Base-by-base conservation (phyloP, 2,797 vertebrate genomes). In the Acropternis orthonyx region DNA sequence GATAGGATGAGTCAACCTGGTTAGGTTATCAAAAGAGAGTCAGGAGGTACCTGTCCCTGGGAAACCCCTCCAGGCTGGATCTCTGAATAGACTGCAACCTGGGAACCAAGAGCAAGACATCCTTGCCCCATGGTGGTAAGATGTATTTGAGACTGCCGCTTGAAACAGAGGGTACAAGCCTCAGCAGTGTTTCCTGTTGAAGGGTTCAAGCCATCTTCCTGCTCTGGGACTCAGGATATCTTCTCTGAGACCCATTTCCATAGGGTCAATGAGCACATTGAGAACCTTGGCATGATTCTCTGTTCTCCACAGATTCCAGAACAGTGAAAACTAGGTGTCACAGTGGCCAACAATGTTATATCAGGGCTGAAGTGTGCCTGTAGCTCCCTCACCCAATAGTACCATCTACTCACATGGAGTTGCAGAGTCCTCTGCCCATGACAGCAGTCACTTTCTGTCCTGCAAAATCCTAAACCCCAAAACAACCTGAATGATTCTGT, bases 111-210 rank as follows among this genome's bases (percentile, higher is more conserved):
- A 74, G 14, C 9, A 73, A 73, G 49, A 7, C 28, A 41, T 48
- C 34, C 24, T 63, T 88, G 30, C 14, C n/a, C 12, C 26, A 10
- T 2, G 5, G 14, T 3, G 9, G 26, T 0, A 3, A 22, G 6
- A 1, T 3, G 22, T 11, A 3, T 63, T 86, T 88, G 34, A 34
- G n/a, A 44, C 10, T 22, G 3, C 3, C 14, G 12, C 2, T n/a
- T n/a, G 30, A 55, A 76, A 43, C 2, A 2, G 14, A 18, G 21
- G 27, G 4, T 54, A 43, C 22, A 82, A 81, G 3, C 24, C 32
- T 36, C 69, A 32, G 21, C 41, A 58, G 49, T 13, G 46, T 18
- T 44, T 63, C 26, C 36, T 41, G 7, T 21, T 44, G 37, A 9
- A 32, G 14, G 32, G 9, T 11, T 65, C 28, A 54, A 46, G 66